Percentiles rank a stretch among this genome's conserved stretches.
These are phyloP conservation scores for Platysteira castanea DNA, from an alignment of 2,113 vertebrate genomes.

Conservation along the genomic window DNA sequence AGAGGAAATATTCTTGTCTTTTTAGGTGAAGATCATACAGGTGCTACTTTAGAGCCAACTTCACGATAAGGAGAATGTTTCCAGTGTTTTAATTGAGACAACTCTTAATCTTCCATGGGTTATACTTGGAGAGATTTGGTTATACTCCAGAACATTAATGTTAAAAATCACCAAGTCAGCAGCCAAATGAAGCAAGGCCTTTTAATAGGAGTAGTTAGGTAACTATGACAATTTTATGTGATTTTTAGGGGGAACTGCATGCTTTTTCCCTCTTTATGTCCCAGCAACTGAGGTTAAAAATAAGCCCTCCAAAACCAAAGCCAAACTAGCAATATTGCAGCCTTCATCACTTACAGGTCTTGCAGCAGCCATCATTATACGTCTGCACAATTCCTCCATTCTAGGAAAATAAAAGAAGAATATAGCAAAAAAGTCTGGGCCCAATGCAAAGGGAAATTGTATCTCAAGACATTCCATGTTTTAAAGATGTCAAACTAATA, in stretches of 20 bases:
- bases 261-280: slow-evolving; percentile 56
- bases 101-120: not conserved
- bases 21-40: not conserved
- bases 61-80: not conserved
- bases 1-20: not conserved
- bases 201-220: slow-evolving; percentile 42
- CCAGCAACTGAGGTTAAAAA: slow-evolving; percentile 56
- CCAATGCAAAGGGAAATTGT: not conserved
- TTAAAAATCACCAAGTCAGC: slow-evolving; percentile 62
- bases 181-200: slow-evolving; percentile 72
- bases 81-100: not conserved
- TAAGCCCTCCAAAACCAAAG: slow-evolving; percentile 68
- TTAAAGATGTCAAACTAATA: not conserved
- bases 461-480: not conserved
- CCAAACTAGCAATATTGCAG: slow-evolving; percentile 66
- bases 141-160: slow-evolving; percentile 68
- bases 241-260: slow-evolving; percentile 58
- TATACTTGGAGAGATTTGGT: slow-evolving; percentile 51
- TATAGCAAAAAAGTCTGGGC: slow-evolving; percentile 60
- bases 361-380: slow-evolving; percentile 95
- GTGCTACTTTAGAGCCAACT: not conserved
- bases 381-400: slow-evolving; percentile 89
- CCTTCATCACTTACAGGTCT: slow-evolving; percentile 89
- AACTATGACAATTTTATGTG: slow-evolving; percentile 18
- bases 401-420: slow-evolving; percentile 73